A percentile compares a stretch with the other conserved stretches of the same genome.
These are phyloP conservation scores for Saxidomus purpurata DNA, from an alignment of 1,140 invertebrate species.

Conservation along the genomic window DNA sequence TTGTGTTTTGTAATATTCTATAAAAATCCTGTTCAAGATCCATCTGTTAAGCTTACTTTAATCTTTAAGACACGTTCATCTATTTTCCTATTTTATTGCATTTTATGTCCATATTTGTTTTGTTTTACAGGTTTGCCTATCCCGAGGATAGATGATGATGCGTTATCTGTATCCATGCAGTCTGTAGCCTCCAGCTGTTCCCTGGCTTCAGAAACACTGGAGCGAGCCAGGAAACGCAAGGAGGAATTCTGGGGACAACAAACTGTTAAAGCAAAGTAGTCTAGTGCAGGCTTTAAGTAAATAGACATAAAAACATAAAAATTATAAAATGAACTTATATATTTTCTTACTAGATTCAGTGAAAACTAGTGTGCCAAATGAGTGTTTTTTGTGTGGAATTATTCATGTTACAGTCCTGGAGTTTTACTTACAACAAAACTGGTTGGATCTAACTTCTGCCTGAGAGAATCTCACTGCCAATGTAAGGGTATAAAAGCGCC, in stretches of 20 bases:
- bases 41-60: too few relatives aligned
- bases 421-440: background rate
- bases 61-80: too few relatives aligned
- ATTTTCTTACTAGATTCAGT: background rate
- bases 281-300: too few relatives aligned
- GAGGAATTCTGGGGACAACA: slow-evolving; percentile 93
- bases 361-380: background rate
- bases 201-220: slow-evolving; percentile 92
- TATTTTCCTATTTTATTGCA: too few relatives aligned
- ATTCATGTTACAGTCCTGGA: background rate
- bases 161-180: slow-evolving; percentile 78
- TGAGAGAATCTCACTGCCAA: background rate
- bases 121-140: slow-evolving; percentile 65
- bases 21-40: too few relatives aligned
- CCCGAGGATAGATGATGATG: slow-evolving; percentile 71
- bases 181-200: slow-evolving; percentile 88
- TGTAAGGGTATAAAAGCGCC: too few relatives aligned
- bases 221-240: slow-evolving; percentile 93
- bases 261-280: slow-evolving; percentile 13
- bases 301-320: too few relatives aligned
- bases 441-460: background rate
- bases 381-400: background rate
- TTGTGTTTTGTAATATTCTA: too few relatives aligned
- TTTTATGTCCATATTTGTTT: too few relatives aligned
- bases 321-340: background rate